Evolutionary conservation across 2,888 invertebrate genomes (phyloP).

Genomic region (Cryptocephalus moraei): DNA sequence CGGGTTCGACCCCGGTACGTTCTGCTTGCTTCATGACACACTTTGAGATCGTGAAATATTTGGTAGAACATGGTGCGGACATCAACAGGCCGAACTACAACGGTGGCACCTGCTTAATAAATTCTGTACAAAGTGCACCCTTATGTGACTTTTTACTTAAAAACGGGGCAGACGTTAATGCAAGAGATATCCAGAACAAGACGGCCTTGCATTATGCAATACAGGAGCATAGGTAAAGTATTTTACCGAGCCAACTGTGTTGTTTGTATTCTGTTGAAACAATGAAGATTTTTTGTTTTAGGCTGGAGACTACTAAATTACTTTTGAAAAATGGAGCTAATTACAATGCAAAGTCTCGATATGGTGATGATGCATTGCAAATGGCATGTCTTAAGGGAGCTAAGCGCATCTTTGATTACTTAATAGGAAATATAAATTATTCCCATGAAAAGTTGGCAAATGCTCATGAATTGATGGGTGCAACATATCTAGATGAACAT

Average conservation of each 20-base stretch:
- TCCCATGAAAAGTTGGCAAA: slow-evolving; percentile 62
- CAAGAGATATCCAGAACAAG: slow-evolving; percentile 80
- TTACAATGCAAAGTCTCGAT: slow-evolving; percentile 63
- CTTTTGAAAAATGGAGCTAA: slow-evolving; percentile 72
- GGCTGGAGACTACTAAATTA: slow-evolving; percentile 73
- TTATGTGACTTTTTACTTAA: slow-evolving; percentile 71
- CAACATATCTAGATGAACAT: slow-evolving; percentile 81
- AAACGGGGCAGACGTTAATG: slow-evolving; percentile 76
- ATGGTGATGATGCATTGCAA: slow-evolving; percentile 82
- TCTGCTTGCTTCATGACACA: slow-evolving; percentile 92
- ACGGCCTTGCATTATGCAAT: slow-evolving; percentile 92
- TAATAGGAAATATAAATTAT: slow-evolving; percentile 54
- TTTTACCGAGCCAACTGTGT: not conserved
- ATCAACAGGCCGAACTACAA: slow-evolving; percentile 77
- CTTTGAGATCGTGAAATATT: slow-evolving; percentile 64
- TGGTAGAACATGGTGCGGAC: slow-evolving; percentile 73
- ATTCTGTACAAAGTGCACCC: slow-evolving; percentile 78
- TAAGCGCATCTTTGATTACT: slow-evolving; percentile 58
- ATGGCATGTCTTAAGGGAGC: slow-evolving; percentile 77
- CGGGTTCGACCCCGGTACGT: slow-evolving; percentile 80
- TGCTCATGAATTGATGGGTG: slow-evolving; percentile 79
- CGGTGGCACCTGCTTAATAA: slow-evolving; percentile 89
- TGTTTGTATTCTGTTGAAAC: too few species aligned
- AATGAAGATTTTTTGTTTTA: slow-evolving; percentile 11
- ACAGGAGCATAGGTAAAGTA: slow-evolving; percentile 56